Percentiles rank a stretch among this genome's conserved stretches.
Evolutionary conservation across 1,140 invertebrate species (phyloP).

Genomic region (Chrysopa pallens): DNA sequence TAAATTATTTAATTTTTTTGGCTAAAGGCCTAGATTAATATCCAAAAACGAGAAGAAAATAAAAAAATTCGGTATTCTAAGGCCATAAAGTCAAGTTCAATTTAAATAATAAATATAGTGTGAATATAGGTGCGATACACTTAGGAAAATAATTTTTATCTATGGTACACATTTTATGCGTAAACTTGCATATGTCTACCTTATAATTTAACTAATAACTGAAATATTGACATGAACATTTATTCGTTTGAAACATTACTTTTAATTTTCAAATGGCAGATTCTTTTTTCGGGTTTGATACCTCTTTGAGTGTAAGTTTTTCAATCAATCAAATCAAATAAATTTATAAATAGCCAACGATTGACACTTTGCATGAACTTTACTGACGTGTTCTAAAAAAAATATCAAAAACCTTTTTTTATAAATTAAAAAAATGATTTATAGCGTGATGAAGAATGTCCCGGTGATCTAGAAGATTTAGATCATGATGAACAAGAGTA

Average conservation of each 20-base stretch:
- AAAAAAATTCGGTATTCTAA: too few relatives aligned
- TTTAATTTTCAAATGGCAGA: conserved; percentile 49
- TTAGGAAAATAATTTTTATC: too few relatives aligned
- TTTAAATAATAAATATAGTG: too few relatives aligned
- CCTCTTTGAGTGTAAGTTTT: conserved; percentile 46
- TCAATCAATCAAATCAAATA: conserved; percentile 7
- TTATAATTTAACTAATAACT: background rate
- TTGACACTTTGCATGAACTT: background rate
- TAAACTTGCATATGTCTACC: background rate
- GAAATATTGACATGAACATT: background rate
- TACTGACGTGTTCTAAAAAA: conserved; percentile 1
- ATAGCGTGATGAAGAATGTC: conserved; percentile 1
- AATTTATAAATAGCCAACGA: background rate
- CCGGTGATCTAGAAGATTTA: conserved; percentile 37
- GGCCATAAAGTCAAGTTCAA: too few relatives aligned
- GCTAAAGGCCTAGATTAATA: too few relatives aligned
- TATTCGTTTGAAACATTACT: background rate
- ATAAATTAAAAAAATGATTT: conserved; percentile 5
- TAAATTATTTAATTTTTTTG: too few relatives aligned
- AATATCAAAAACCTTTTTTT: conserved; percentile 17
- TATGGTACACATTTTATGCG: too few relatives aligned
- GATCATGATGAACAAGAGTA: conserved; percentile 67
- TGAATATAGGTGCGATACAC: too few relatives aligned
- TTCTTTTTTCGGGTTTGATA: conserved; percentile 65
- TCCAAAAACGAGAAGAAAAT: too few relatives aligned